Evolutionary conservation across 2,888 invertebrate species (phyloP).

Genomic region (Agrilus cyanescens): DNA sequence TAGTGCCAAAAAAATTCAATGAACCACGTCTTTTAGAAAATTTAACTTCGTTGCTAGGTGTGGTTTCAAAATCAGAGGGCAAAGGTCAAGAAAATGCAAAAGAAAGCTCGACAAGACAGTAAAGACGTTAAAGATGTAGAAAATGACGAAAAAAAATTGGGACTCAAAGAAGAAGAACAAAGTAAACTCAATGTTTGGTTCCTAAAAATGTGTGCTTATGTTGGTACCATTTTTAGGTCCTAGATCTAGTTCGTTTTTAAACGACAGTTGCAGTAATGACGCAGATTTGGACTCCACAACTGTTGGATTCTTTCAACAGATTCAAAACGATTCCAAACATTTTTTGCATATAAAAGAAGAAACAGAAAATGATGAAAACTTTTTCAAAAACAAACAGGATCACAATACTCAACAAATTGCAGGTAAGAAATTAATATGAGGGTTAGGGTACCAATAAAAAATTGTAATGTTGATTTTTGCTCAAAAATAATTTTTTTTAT

Average conservation of each 20-base stretch:
- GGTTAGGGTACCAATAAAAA: too few species aligned
- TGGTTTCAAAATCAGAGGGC: slow-evolving; percentile 57
- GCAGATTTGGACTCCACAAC: slow-evolving; percentile 26
- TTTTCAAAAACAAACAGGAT: slow-evolving; percentile 18
- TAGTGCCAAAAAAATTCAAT: background rate
- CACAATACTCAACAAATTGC: slow-evolving; percentile 24
- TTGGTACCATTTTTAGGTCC: slow-evolving; percentile 29
- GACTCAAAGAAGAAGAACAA: slow-evolving; percentile 46
- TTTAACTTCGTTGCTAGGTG: slow-evolving; percentile 33
- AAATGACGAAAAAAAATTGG: slow-evolving; percentile 39
- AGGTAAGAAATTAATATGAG: slow-evolving; percentile 16
- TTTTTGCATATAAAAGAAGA: slow-evolving; percentile 37
- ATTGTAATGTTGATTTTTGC: too few species aligned
- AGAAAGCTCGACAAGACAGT: slow-evolving; percentile 48
- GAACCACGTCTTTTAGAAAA: background rate
- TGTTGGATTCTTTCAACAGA: slow-evolving; percentile 4
- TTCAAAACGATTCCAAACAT: slow-evolving; percentile 23
- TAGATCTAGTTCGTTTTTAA: slow-evolving; percentile 35
- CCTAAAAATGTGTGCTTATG: background rate
- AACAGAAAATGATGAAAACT: slow-evolving; percentile 30
- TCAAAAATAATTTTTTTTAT: too few species aligned
- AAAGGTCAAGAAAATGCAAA: slow-evolving; percentile 55
- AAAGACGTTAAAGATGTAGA: slow-evolving; percentile 40
- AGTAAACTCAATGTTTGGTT: slow-evolving; percentile 37
- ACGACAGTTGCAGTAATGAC: slow-evolving; percentile 41